Percentiles rank a stretch among this genome's conserved stretches.
Conservation (phyloP, 2,888 invertebrate genomes). For the Philhelius pedissequus region DNA sequence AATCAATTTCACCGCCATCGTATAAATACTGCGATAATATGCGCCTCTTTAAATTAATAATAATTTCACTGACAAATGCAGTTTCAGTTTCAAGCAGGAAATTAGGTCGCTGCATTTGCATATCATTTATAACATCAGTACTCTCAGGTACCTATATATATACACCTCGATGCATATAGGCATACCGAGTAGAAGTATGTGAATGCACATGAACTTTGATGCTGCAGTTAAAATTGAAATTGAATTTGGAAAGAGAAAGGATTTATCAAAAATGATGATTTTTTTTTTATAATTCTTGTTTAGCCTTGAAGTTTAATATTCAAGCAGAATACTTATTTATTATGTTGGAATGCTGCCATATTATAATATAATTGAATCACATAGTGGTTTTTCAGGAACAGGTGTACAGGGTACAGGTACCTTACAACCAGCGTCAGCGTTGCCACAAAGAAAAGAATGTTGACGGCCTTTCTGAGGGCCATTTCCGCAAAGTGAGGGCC, state of each 20-base stretch:
- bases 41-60: slow-evolving; percentile 43
- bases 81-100: slow-evolving; percentile 27
- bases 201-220: too few relatives aligned
- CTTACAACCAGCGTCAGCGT: too few relatives aligned
- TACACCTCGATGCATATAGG: too few relatives aligned
- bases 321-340: slow-evolving; percentile 3
- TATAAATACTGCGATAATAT: slow-evolving; percentile 28
- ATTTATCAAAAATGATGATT: background rate
- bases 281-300: background rate
- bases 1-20: slow-evolving; percentile 24
- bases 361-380: background rate
- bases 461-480: too few relatives aligned
- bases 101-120: slow-evolving; percentile 37
- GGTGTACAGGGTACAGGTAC: too few relatives aligned
- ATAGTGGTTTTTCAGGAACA: background rate
- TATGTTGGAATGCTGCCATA: background rate
- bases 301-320: slow-evolving; percentile 27
- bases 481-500: too few relatives aligned
- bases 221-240: slow-evolving; percentile 32
- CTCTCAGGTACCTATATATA: background rate
- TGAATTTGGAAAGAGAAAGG: slow-evolving; percentile 7
- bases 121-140: background rate
- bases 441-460: too few relatives aligned
- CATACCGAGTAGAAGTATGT: too few relatives aligned
- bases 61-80: slow-evolving; percentile 48